A percentile compares a stretch with the other conserved stretches of the same genome.
Evolutionary conservation across 2,113 vertebrate genomes (phyloP).

Genomic region (Hippotragus niger): DNA sequence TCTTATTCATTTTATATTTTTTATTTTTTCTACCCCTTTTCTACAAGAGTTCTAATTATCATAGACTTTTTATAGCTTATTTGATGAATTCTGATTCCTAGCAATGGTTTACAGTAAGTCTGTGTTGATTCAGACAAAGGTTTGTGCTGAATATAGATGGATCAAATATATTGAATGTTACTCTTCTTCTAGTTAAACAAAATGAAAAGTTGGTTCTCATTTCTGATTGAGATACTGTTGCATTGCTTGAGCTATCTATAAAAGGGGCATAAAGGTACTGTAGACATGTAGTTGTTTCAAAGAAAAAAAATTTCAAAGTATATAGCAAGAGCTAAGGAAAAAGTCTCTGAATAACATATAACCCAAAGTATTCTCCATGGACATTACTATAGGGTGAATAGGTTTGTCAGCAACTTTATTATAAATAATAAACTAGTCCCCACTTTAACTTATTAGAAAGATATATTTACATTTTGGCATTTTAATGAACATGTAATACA

Average conservation of each 20-base stretch:
- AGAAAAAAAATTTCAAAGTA: neutral
- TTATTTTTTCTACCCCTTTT: neutral
- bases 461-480: slow-evolving; percentile 48
- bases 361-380: neutral
- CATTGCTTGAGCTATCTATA: neutral
- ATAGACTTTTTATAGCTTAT: neutral
- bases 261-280: neutral
- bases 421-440: neutral
- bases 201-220: neutral
- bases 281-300: neutral
- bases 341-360: neutral
- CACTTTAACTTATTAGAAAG: slow-evolving; percentile 50
- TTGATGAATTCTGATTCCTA: neutral
- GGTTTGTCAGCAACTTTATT: slow-evolving; percentile 12
- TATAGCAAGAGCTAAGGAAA: neutral
- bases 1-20: neutral
- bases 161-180: neutral
- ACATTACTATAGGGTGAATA: neutral
- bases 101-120: neutral
- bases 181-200: neutral
- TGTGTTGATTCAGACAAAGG: neutral
- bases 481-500: slow-evolving; percentile 3
- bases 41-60: neutral
- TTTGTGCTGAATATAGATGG: neutral
- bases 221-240: neutral